These are phyloP conservation scores for Poeciliopsis gracilis DNA, from an alignment of 2,797 vertebrate species.

Conservation along the genomic window DNA sequence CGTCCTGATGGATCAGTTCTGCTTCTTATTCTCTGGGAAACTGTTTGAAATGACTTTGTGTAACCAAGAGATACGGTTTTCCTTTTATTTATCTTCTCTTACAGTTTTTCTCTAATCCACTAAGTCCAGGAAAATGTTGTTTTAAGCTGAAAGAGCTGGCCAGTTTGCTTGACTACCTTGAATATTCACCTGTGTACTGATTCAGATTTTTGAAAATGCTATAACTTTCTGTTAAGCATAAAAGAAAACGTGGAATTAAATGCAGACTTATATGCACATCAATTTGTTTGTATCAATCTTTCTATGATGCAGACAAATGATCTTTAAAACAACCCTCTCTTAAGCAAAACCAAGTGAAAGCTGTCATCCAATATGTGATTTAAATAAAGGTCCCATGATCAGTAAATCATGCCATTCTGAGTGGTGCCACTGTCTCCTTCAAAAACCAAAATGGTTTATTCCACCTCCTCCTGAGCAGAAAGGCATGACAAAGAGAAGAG, in stretches of 20 bases:
- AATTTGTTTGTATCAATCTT: neutral
- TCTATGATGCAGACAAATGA: neutral
- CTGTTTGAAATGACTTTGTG: neutral
- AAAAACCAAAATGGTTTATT: slow-evolving; percentile 12
- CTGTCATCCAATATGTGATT: slow-evolving; percentile 37
- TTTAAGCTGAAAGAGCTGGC: neutral
- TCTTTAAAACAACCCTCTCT: neutral
- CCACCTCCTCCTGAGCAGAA: slow-evolving; percentile 6
- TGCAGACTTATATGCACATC: neutral
- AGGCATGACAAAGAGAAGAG: neutral
- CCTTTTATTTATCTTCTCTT: neutral
- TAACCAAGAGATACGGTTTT: neutral
- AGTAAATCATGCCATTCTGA: slow-evolving; percentile 32
- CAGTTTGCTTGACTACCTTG: neutral
- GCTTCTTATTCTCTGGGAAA: neutral
- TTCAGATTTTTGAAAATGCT: neutral
- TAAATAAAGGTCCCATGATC: slow-evolving; percentile 20
- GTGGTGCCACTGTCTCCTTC: slow-evolving; percentile 18
- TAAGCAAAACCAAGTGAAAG: slow-evolving; percentile 1
- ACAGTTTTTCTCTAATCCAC: neutral
- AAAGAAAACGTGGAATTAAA: neutral
- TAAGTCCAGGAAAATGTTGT: neutral
- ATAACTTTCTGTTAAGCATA: neutral
- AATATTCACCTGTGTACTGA: neutral
- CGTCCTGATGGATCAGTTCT: neutral